Evolutionary conservation across 2,888 invertebrate genomes (phyloP).

Genomic region (Ryuthela nishihirai): DNA sequence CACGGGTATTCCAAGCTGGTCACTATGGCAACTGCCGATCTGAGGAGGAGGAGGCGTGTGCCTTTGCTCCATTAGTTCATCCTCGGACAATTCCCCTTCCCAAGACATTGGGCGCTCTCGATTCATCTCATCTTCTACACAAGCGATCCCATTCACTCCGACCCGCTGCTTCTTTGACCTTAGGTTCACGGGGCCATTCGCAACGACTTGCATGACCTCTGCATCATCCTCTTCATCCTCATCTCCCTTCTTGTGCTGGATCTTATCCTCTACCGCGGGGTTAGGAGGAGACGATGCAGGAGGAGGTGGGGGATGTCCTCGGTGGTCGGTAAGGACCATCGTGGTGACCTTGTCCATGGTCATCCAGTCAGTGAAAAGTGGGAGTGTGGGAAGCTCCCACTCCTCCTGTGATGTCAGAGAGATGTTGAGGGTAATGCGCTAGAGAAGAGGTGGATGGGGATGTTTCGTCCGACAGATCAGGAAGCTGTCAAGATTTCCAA

Average conservation of each 20-base stretch:
- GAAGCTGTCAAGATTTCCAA: too few relatives aligned
- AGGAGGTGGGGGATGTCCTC: slow-evolving; percentile 12
- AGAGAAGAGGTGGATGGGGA: too few relatives aligned
- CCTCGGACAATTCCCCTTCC: slow-evolving; percentile 86
- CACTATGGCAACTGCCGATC: slow-evolving; percentile 16
- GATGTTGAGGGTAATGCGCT: too few relatives aligned
- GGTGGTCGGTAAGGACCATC: slow-evolving; percentile 14
- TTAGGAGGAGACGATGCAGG: slow-evolving; percentile 15
- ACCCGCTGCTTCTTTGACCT: slow-evolving; percentile 22
- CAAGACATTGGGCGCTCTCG: slow-evolving; percentile 78
- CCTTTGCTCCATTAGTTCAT: slow-evolving; percentile 9
- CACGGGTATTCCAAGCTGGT: slow-evolving; percentile 11
- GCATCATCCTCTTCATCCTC: slow-evolving; percentile 33
- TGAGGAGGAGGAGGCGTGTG: slow-evolving; percentile 19
- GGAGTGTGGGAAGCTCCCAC: slow-evolving; percentile 9
- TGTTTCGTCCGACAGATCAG: too few relatives aligned
- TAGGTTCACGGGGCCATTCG: slow-evolving; percentile 22
- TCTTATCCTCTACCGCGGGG: neutral
- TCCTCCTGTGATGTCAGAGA: too few relatives aligned
- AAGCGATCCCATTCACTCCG: slow-evolving; percentile 31
- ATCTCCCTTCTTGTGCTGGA: slow-evolving; percentile 5
- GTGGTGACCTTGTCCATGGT: slow-evolving; percentile 34
- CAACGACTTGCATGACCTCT: slow-evolving; percentile 39
- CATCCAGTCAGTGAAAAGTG: slow-evolving; percentile 5
- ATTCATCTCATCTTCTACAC: slow-evolving; percentile 49